These are phyloP conservation scores for Heliconius sara DNA, from an alignment of 2,888 invertebrate species.

Conservation along the genomic window DNA sequence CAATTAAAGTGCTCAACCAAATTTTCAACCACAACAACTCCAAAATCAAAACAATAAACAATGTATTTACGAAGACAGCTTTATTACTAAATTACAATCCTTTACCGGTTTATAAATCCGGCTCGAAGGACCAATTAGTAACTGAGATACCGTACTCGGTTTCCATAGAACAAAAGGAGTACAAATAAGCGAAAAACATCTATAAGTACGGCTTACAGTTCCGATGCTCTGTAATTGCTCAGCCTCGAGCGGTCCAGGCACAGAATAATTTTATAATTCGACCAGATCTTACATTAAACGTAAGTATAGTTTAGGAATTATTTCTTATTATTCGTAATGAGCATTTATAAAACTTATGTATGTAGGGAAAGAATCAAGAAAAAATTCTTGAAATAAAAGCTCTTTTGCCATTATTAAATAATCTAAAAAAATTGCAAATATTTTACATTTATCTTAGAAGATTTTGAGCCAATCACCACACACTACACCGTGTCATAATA, in stretches of 20 bases:
- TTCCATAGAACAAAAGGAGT: conserved; percentile 65
- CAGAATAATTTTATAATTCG: conserved; percentile 42
- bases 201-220: conserved; percentile 72
- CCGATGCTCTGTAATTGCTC: conserved; percentile 72
- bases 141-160: conserved; percentile 68
- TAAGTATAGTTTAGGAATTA: not conserved
- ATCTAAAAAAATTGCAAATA: not conserved
- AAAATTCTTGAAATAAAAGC: no score
- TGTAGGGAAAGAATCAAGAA: not conserved
- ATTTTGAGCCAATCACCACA: no score
- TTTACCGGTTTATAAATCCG: conserved; percentile 58
- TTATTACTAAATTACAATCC: conserved; percentile 54
- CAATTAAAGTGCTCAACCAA: conserved; percentile 18
- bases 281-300: not conserved
- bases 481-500: no score
- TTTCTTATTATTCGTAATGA: not conserved
- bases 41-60: conserved; percentile 36
- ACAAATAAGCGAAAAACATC: conserved; percentile 75
- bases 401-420: not conserved
- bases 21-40: conserved; percentile 28
- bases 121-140: conserved; percentile 74
- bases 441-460: no score
- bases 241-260: conserved; percentile 62
- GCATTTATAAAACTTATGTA: not conserved
- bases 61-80: conserved; percentile 40